A percentile compares a stretch with the other conserved stretches of the same genome.
These are phyloP conservation scores for Chaetodon auriga DNA, from an alignment of 2,113 vertebrate species.

Conservation along the genomic window DNA sequence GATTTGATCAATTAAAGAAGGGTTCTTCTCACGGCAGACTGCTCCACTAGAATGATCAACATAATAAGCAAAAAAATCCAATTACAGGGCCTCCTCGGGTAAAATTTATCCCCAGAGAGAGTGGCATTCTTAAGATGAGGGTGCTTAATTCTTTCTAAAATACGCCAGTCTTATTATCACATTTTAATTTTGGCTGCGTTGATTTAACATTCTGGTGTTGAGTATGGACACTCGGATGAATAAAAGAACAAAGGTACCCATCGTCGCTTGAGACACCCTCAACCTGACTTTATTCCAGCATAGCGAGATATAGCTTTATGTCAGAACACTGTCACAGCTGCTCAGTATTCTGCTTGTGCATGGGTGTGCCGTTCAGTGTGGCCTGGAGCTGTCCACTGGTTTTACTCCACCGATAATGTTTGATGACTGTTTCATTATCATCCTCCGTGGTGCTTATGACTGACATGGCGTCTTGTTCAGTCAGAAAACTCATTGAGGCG, in stretches of 20 bases:
- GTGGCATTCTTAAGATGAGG: neutral
- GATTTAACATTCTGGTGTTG: neutral
- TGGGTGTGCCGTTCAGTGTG: conserved; percentile 36
- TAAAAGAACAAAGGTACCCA: neutral
- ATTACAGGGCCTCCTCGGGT: neutral
- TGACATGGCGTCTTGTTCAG: conserved; percentile 50
- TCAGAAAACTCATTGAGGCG: conserved; percentile 35
- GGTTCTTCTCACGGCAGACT: conserved; percentile 11
- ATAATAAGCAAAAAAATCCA: conserved; percentile 17
- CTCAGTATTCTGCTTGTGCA: conserved; percentile 41
- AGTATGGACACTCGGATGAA: neutral
- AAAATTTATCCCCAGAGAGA: neutral
- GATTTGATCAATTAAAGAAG: conserved; percentile 41
- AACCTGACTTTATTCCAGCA: conserved; percentile 8
- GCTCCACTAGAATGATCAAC: conserved; percentile 14
- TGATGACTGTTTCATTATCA: conserved; percentile 72
- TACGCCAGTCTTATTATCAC: neutral
- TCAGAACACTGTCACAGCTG: conserved; percentile 5
- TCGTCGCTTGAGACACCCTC: neutral
- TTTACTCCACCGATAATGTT: conserved; percentile 52
- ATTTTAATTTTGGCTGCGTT: neutral
- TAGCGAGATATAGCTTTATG: neutral
- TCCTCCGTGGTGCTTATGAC: conserved; percentile 52
- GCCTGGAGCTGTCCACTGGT: conserved; percentile 54
- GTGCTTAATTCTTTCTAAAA: neutral